These are phyloP conservation scores for Pandemis cinnamomeana DNA, from an alignment of 2,888 invertebrate species.

Conservation along the genomic window DNA sequence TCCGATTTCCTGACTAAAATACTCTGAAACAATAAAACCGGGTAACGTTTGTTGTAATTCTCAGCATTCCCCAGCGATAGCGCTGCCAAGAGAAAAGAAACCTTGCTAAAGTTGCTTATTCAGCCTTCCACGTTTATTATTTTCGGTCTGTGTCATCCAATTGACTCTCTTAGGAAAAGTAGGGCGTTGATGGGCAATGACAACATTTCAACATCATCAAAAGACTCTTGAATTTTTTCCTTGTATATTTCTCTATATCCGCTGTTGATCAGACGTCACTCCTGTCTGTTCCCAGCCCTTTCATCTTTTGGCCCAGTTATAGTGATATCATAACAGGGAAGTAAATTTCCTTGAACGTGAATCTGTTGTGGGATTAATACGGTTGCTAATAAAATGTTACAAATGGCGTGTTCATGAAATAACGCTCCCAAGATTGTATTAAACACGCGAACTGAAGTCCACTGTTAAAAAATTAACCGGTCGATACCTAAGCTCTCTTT, in stretches of 20 bases:
- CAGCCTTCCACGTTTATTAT: not conserved
- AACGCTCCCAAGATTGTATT: not conserved
- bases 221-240: not conserved
- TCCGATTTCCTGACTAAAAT: not conserved
- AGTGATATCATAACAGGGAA: slow-evolving; percentile 41
- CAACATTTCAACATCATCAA: slow-evolving; percentile 26
- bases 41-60: not conserved
- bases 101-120: not conserved
- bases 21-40: not conserved
- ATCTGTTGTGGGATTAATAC: slow-evolving; percentile 10
- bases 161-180: slow-evolving; percentile 20
- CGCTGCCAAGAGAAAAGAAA: not conserved
- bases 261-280: slow-evolving; percentile 41
- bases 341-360: slow-evolving; percentile 21
- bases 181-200: slow-evolving; percentile 18
- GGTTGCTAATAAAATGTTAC: slow-evolving; percentile 6
- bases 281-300: slow-evolving; percentile 46
- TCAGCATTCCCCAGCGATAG: slow-evolving; percentile 8
- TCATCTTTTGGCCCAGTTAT: slow-evolving; percentile 50
- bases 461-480: slow-evolving; percentile 1
- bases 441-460: slow-evolving; percentile 9
- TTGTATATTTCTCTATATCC: slow-evolving; percentile 29
- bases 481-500: slow-evolving; percentile 3
- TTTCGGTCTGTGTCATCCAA: slow-evolving; percentile 10
- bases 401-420: slow-evolving; percentile 18